A percentile compares a stretch with the other conserved stretches of the same genome.
These are phyloP conservation scores for Maniola hyperantus DNA, from an alignment of 2,888 invertebrate genomes.

Conservation along the genomic window DNA sequence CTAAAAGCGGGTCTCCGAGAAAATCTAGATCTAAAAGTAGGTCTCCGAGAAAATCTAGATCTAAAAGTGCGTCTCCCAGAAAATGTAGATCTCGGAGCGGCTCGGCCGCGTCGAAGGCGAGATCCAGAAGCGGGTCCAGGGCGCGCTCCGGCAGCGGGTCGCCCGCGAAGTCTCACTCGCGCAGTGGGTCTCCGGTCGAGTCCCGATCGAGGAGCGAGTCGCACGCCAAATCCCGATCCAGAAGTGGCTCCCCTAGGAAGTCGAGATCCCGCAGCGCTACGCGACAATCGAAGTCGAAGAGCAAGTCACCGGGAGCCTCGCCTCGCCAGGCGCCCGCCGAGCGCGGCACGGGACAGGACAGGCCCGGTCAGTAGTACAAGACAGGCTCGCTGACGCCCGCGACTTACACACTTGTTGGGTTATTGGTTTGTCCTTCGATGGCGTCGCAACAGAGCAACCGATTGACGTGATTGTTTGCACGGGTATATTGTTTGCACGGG, in stretches of 20 bases:
- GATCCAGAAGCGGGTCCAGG: constrained; percentile 48
- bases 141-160: constrained; percentile 45
- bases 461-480: too few relatives aligned
- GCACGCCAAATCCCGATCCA: constrained; percentile 43
- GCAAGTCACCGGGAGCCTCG: constrained; percentile 39
- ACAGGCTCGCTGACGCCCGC: too few relatives aligned
- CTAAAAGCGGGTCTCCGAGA: constrained; percentile 46
- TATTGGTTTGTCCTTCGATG: too few relatives aligned
- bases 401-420: too few relatives aligned
- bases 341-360: too few relatives aligned
- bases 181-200: constrained; percentile 41
- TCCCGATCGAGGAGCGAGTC: constrained; percentile 37
- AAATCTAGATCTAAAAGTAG: constrained; percentile 50
- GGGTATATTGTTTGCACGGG: too few relatives aligned
- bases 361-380: too few relatives aligned
- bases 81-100: constrained; percentile 39
- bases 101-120: constrained; percentile 40
- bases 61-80: constrained; percentile 41
- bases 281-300: constrained; percentile 41
- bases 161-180: constrained; percentile 45
- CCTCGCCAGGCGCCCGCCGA: too few relatives aligned
- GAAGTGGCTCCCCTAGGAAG: constrained; percentile 39
- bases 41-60: constrained; percentile 37
- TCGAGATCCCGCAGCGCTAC: too few relatives aligned
- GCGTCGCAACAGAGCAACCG: too few relatives aligned